These are phyloP conservation scores for Drosophila tristis DNA, from an alignment of 1,140 invertebrate species.

Conservation along the genomic window DNA sequence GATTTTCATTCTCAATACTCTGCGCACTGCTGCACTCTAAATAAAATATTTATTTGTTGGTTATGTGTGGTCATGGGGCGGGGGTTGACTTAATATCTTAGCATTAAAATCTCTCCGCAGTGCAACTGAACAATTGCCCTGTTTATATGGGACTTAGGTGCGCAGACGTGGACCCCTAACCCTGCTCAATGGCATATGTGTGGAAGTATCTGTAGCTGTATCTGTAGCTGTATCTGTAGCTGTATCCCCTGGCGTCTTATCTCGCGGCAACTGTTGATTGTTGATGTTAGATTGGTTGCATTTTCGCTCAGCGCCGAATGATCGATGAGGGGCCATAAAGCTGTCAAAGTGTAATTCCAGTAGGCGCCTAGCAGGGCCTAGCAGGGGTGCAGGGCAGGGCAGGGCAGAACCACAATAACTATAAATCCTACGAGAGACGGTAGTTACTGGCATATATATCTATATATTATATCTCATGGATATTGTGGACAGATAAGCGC, in stretches of 20 bases:
- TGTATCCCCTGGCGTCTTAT: constrained; percentile 13
- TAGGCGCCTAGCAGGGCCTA: constrained; percentile 54
- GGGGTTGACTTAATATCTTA: no score
- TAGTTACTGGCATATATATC: not conserved
- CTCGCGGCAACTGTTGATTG: constrained; percentile 15
- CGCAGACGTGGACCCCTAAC: no score
- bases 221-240: no score
- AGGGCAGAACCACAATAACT: constrained; percentile 19
- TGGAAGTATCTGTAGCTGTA: not conserved
- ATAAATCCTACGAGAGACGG: constrained; percentile 29
- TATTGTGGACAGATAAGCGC: constrained; percentile 47
- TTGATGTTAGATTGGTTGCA: constrained; percentile 47
- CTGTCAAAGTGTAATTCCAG: constrained; percentile 71
- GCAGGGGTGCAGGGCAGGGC: not conserved
- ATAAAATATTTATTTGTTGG: no score
- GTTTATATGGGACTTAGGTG: constrained; percentile 16
- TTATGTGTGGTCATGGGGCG: no score
- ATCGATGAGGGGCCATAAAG: constrained; percentile 66
- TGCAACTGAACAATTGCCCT: constrained; percentile 23
- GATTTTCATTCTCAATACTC: no score
- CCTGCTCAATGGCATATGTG: not conserved
- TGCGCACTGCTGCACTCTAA: no score
- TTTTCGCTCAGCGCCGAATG: constrained; percentile 30
- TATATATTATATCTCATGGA: constrained; percentile 36
- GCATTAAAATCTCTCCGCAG: not conserved